These are phyloP conservation scores for Dynastes grantii DNA, from an alignment of 2,888 invertebrate genomes.

Conservation along the genomic window DNA sequence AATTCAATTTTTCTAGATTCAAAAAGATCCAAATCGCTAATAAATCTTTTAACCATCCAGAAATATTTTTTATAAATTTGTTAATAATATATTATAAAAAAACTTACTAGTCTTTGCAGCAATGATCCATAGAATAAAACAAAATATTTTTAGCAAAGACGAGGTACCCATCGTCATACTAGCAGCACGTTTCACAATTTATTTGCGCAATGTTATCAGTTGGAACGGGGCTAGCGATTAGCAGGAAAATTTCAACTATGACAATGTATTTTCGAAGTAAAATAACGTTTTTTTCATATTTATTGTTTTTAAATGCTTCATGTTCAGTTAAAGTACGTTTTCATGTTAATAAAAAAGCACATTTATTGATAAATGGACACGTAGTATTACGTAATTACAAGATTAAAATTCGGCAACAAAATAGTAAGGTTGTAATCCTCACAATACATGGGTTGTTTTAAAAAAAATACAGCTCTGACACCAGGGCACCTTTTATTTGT, in stretches of 20 bases:
- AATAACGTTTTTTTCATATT: not conserved
- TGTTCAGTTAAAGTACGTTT: not conserved
- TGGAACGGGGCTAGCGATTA: not conserved
- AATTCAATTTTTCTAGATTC: not conserved
- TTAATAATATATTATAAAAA: not conserved
- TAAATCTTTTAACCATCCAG: too few relatives aligned
- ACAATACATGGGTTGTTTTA: too few relatives aligned
- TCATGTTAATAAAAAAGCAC: not conserved
- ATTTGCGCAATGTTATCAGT: not conserved
- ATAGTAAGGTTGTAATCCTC: too few relatives aligned
- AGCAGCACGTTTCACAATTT: not conserved
- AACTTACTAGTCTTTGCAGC: not conserved
- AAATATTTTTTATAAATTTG: too few relatives aligned
- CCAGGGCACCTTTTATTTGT: too few relatives aligned
- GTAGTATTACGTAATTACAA: too few relatives aligned
- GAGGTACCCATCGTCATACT: not conserved
- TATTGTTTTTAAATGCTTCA: not conserved
- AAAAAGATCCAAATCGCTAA: too few relatives aligned
- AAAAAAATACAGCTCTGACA: too few relatives aligned
- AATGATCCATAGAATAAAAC: too few relatives aligned
- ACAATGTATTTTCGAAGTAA: not conserved
- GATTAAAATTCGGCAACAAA: too few relatives aligned
- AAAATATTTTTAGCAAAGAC: not conserved
- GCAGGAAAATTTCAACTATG: constrained; percentile 2
- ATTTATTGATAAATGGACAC: not conserved